Evolutionary conservation across 2,797 vertebrate species (phyloP).

Genomic region (Remorina albescens): DNA sequence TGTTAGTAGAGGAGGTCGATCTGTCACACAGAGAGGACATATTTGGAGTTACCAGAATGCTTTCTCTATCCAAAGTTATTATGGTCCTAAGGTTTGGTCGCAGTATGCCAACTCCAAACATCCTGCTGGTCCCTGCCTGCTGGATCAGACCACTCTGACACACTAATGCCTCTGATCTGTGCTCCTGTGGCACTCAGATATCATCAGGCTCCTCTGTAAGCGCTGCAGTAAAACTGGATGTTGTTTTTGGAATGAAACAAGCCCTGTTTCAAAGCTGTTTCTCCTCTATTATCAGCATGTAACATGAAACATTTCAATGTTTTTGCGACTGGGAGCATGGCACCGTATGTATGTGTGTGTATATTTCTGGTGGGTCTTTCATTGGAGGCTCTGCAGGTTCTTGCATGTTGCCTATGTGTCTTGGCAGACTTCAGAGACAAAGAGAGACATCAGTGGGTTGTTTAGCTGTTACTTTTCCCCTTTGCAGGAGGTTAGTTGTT

Average conservation of each 20-base stretch:
- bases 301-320: constrained; percentile 54
- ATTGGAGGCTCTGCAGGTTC: constrained; percentile 72
- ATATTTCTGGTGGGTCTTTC: constrained; percentile 53
- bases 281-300: constrained; percentile 52
- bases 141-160: constrained; percentile 38
- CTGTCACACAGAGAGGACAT: constrained; percentile 31
- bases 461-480: constrained; percentile 78
- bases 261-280: constrained; percentile 57
- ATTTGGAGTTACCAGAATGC: constrained; percentile 23
- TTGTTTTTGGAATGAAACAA: constrained; percentile 66
- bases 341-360: constrained; percentile 28
- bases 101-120: constrained; percentile 54
- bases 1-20: constrained; percentile 39
- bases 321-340: constrained; percentile 49
- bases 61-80: constrained; percentile 41
- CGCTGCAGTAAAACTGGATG: constrained; percentile 53
- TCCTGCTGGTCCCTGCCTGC: constrained; percentile 54
- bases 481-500: constrained; percentile 82
- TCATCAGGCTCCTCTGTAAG: constrained; percentile 65
- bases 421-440: constrained; percentile 75
- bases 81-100: constrained; percentile 29
- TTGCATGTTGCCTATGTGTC: constrained; percentile 73
- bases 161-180: constrained; percentile 71
- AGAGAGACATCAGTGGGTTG: constrained; percentile 72
- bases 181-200: constrained; percentile 67